Base-by-base conservation (phyloP, 2,797 vertebrate genomes). In the Meriones psammophilus region DNA sequence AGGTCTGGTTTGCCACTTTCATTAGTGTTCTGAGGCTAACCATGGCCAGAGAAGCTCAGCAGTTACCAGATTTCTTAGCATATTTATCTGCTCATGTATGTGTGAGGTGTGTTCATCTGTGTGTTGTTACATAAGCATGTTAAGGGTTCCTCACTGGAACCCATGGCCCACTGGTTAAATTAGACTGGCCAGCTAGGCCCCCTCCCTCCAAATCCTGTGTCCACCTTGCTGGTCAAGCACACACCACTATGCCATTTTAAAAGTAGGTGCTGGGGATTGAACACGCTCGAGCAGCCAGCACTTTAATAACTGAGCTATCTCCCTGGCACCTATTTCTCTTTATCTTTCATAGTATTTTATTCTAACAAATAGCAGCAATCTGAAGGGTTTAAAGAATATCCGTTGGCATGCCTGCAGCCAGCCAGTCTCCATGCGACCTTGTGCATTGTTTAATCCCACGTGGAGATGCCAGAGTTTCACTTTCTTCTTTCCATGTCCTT, bases 361-460 rank as follows among this genome's bases (percentile, higher is more conserved):
- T 73, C 39, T 81, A 46, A 94, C 28, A 66, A n/a, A n/a, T 94
- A 91, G 54, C 54, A 62, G n/a, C 62, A 85, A 69, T 88, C 33
- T 90, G 80, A 88, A 88, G 85, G 90, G 30, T 46, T 42, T 46
- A 2, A 8, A 5, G 4, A 50, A 50, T 50, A 50, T 10, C 50
- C 50, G 50, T 50, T 50, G 50, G 50, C 8, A 42, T 42, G 1
- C 42, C 42, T 1, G 5, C 42, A 42, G 42, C 5, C 42, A 42
- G 42, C 42, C 8, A 54, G 84, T 56, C 79, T 85, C 36, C 68
- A 60, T 33, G 9, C 12, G 26, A 58, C 22, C 5, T 73, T 60
- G 46, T 64, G 17, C 0, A 10, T 71, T 30, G 8, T 79, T 86
- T 66, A n/a, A 22, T 85, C 56, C 30, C 28, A 17, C 1, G 22